Conservation (phyloP, 2,113 vertebrate genomes). For the Myrmophylax atrothorax region DNA sequence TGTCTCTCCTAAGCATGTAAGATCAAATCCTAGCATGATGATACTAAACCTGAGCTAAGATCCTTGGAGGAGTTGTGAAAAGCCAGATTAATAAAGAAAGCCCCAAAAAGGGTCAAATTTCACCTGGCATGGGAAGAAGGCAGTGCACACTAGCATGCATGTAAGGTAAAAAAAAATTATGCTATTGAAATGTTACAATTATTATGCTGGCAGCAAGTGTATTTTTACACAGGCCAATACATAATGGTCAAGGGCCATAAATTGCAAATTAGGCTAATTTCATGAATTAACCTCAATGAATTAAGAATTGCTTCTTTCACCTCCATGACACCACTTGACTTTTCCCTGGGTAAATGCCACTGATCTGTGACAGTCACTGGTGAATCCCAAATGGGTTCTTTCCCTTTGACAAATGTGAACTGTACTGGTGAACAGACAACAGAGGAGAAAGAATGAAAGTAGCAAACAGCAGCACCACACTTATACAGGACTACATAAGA, state of each 20-base stretch:
- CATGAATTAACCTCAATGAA: constrained; percentile 52
- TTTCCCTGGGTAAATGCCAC: not conserved
- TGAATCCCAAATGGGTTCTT: constrained; percentile 3
- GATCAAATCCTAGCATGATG: not conserved
- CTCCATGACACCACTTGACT: not conserved
- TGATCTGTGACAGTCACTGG: not conserved
- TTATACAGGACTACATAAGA: not conserved
- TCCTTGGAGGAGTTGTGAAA: not conserved
- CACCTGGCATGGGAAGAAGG: not conserved
- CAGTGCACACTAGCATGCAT: not conserved
- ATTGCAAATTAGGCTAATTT: constrained; percentile 40
- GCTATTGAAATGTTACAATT: not conserved
- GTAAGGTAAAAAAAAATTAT: constrained; percentile 3
- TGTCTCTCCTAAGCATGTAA: not conserved
- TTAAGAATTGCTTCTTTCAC: not conserved
- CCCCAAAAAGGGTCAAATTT: not conserved
- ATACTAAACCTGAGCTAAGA: not conserved
- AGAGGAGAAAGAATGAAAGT: not conserved
- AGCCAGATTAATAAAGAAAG: not conserved
- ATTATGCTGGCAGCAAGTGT: not conserved
- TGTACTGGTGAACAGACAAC: not conserved
- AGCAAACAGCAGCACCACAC: not conserved
- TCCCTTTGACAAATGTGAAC: not conserved
- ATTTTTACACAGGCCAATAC: not conserved
- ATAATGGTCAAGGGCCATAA: constrained; percentile 29